phyloP scores from a whole-genome alignment of 2,113 vertebrate species.

The Psilopogon haemacephalus region DNA sequence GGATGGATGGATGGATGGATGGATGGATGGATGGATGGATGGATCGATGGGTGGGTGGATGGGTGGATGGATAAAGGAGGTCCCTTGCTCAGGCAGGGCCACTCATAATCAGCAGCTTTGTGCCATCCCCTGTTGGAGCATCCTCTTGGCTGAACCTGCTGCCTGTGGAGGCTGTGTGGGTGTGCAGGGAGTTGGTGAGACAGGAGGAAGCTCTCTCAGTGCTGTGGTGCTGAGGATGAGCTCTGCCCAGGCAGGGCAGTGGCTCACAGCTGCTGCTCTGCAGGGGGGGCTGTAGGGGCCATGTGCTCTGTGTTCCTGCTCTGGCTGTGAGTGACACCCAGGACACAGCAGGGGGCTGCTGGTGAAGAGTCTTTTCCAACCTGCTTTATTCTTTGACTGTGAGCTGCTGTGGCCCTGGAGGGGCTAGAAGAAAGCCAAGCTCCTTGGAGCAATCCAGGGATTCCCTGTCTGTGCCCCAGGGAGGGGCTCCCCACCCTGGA shows the following conservation, averaged over 20 bases:
- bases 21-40: too few species aligned
- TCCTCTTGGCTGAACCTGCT: background rate
- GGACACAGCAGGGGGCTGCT: background rate
- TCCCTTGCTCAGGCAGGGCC: accelerated
- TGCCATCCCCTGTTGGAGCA: accelerated
- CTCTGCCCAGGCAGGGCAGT: background rate
- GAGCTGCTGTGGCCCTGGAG: background rate
- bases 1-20: too few species aligned
- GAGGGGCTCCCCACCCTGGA: background rate
- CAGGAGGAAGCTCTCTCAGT: background rate
- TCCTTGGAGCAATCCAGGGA: background rate
- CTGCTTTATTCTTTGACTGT: too few species aligned
- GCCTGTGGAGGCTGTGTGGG: background rate
- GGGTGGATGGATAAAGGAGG: background rate
- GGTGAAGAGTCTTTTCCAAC: too few species aligned
- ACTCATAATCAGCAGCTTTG: accelerated
- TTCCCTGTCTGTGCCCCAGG: background rate
- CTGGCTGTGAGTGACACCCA: accelerated
- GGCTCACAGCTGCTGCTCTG: background rate
- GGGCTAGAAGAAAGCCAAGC: background rate
- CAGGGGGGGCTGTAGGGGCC: too few species aligned
- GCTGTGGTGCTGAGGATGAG: background rate
- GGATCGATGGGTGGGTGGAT: too few species aligned
- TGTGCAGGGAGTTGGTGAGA: background rate
- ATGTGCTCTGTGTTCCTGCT: background rate